Evolutionary conservation across 2,888 invertebrate species (phyloP).

Genomic region (Euclidia mi): DNA sequence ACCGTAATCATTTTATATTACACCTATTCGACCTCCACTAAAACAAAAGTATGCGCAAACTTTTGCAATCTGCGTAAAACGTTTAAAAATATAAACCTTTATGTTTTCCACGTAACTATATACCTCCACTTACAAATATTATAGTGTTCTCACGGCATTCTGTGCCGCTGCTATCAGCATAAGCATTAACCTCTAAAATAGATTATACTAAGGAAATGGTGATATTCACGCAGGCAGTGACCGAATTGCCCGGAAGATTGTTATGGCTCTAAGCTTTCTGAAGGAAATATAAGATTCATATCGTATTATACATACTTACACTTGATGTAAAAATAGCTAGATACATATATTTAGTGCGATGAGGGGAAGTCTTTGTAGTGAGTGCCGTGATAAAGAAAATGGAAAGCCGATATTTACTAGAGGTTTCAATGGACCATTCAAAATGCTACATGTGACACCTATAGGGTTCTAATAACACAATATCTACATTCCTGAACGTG

Average conservation of each 20-base stretch:
- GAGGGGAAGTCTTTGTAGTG: constrained; percentile 14
- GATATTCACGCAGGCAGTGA: constrained; percentile 54
- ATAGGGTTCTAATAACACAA: neutral
- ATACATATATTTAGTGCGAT: constrained; percentile 15
- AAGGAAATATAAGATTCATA: constrained; percentile 58
- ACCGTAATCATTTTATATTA: constrained; percentile 1
- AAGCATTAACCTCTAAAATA: constrained; percentile 65
- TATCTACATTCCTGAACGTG: too few species aligned
- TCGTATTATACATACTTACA: constrained; percentile 29
- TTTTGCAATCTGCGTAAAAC: neutral
- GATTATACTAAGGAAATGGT: constrained; percentile 64
- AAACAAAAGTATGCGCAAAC: neutral
- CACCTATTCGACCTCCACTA: neutral
- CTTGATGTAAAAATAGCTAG: constrained; percentile 7
- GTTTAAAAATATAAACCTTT: neutral
- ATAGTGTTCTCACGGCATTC: constrained; percentile 45
- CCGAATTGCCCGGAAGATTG: constrained; percentile 58
- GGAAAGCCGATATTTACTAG: constrained; percentile 22
- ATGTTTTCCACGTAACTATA: constrained; percentile 6
- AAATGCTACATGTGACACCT: neutral
- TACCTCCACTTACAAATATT: constrained; percentile 29
- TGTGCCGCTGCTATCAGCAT: constrained; percentile 53
- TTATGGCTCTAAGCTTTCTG: constrained; percentile 55
- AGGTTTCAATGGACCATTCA: constrained; percentile 3
- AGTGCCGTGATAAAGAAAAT: constrained; percentile 16